Conservation (phyloP, 2,113 vertebrate species). For the Phrynocephalus versicolor region DNA sequence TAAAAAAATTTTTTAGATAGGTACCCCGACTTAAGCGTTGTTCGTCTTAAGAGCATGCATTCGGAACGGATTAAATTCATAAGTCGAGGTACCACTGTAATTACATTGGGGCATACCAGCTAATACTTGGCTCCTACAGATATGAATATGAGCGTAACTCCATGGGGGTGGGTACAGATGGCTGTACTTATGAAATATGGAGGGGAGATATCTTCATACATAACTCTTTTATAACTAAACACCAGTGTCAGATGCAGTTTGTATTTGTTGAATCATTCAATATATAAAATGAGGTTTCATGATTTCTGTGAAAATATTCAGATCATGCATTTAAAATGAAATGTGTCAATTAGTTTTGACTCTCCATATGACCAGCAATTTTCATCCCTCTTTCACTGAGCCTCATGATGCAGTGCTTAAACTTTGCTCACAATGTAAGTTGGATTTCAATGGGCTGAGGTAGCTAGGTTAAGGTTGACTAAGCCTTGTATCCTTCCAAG, state of each 20-base stretch:
- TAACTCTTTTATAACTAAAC: not conserved
- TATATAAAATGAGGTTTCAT: not conserved
- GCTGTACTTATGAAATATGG: not conserved
- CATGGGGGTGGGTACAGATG: not conserved
- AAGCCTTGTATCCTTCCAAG: no score
- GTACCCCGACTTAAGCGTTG: no score
- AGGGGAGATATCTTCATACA: not conserved
- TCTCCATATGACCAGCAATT: not conserved
- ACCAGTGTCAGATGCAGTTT: no score
- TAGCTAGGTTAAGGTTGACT: no score
- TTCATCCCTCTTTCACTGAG: no score
- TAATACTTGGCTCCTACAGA: not conserved
- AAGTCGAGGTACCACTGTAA: no score
- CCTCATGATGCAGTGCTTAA: not conserved
- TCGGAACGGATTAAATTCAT: no score
- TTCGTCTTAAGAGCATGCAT: no score
- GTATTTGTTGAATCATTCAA: no score
- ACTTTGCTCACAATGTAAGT: no score
- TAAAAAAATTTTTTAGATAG: no score
- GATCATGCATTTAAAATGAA: not conserved
- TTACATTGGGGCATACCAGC: not conserved
- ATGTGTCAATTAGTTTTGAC: not conserved
- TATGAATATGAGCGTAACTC: not conserved
- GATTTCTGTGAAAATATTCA: not conserved
- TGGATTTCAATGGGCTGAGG: no score